These are phyloP conservation scores for Kryptolebias ocellatus DNA, from an alignment of 2,797 vertebrate species.

Conservation along the genomic window DNA sequence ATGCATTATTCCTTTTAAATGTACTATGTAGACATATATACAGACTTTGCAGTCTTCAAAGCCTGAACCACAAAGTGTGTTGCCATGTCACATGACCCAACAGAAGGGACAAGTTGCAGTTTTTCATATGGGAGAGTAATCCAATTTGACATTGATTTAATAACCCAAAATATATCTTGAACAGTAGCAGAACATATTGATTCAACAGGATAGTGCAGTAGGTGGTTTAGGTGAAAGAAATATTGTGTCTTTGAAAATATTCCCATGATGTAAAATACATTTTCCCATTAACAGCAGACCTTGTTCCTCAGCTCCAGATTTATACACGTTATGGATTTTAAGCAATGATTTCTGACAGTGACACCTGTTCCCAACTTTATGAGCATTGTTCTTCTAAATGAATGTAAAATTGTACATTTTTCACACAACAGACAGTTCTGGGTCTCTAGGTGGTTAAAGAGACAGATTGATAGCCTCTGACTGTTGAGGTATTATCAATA, in stretches of 20 bases:
- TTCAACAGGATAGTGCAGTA: conserved; percentile 11
- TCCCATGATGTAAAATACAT: conserved; percentile 1
- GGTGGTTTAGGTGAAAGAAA: too few species aligned
- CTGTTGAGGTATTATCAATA: conserved; percentile 33
- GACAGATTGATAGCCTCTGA: conserved; percentile 42
- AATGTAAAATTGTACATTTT: conserved; percentile 42
- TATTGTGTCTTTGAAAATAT: conserved; percentile 1
- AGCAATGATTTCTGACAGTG: conserved; percentile 33
- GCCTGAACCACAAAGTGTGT: too few species aligned
- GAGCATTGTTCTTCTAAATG: conserved; percentile 25
- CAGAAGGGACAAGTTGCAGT: background rate
- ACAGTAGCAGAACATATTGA: background rate
- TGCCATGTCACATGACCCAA: background rate
- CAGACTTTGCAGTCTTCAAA: too few species aligned
- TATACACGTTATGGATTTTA: conserved; percentile 21
- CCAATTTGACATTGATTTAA: background rate
- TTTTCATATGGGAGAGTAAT: background rate
- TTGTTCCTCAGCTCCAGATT: conserved; percentile 18
- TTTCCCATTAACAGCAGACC: background rate
- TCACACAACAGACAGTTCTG: conserved; percentile 5
- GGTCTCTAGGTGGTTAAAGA: conserved; percentile 22
- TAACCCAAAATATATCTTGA: background rate
- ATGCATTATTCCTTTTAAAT: too few species aligned
- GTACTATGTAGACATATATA: too few species aligned
- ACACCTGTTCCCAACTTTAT: conserved; percentile 33